Conservation (phyloP, 23 tunicate genomes). For the Ascidia mentula region DNA sequence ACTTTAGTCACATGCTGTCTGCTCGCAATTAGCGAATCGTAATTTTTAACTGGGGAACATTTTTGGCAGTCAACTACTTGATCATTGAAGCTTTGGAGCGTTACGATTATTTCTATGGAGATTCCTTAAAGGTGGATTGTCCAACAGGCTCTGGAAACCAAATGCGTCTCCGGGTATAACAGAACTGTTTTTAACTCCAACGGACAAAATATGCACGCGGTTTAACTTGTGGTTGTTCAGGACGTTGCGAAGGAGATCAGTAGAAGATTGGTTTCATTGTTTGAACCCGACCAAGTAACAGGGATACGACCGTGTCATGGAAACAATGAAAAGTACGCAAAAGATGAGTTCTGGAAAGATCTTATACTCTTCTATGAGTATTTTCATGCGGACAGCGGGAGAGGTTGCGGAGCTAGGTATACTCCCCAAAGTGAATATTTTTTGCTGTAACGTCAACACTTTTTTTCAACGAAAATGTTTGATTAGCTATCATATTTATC, state of each 20-base stretch:
- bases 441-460: not conserved
- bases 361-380: slow-evolving; percentile 77
- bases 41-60: not conserved
- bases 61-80: slow-evolving; percentile 69
- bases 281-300: slow-evolving; percentile 71
- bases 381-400: slow-evolving; percentile 85
- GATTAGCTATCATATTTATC: too few species aligned
- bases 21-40: too few species aligned
- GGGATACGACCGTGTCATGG: slow-evolving; percentile 91
- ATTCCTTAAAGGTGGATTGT: slow-evolving; percentile 72
- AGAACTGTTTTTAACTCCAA: not conserved
- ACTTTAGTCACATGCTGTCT: too few species aligned
- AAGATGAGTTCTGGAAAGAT: slow-evolving; percentile 77
- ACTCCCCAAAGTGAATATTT: not conserved
- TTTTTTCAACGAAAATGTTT: not conserved
- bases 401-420: slow-evolving; percentile 94
- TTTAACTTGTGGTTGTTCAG: slow-evolving; percentile 32
- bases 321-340: slow-evolving; percentile 51
- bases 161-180: slow-evolving; percentile 63
- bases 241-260: slow-evolving; percentile 85
- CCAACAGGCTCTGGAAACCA: slow-evolving; percentile 83
- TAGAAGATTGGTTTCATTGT: slow-evolving; percentile 76
- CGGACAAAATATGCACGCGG: not conserved
- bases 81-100: slow-evolving; percentile 92
- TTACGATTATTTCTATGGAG: slow-evolving; percentile 92